Conservation (phyloP, 2,888 invertebrate genomes). For the Ophraella communa region DNA sequence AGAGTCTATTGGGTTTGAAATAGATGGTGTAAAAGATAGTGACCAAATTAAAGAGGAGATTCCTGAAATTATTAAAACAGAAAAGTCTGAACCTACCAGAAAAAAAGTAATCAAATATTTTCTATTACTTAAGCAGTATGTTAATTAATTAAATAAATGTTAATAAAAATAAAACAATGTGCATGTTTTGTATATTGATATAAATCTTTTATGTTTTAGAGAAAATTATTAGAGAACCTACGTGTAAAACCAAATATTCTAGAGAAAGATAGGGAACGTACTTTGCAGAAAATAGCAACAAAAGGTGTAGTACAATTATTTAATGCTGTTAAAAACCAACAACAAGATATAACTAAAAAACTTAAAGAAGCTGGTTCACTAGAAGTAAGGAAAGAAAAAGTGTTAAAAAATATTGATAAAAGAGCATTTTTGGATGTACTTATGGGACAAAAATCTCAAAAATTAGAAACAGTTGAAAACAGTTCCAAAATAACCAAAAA, state of each 20-base stretch:
- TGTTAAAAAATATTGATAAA: constrained; percentile 77
- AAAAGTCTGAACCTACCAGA: constrained; percentile 54
- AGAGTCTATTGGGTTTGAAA: constrained; percentile 68
- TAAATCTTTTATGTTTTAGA: constrained; percentile 60
- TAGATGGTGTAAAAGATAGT: constrained; percentile 65
- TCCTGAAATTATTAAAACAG: constrained; percentile 49
- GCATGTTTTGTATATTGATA: neutral
- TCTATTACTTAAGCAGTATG: no score
- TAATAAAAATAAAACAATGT: neutral
- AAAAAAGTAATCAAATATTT: constrained; percentile 57
- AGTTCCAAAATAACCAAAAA: constrained; percentile 59
- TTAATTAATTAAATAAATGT: constrained; percentile 11
- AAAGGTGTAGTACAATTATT: constrained; percentile 93
- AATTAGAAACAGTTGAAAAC: constrained; percentile 47
- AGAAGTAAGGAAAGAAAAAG: constrained; percentile 79
- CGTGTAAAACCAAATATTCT: constrained; percentile 77
- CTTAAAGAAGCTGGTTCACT: constrained; percentile 75
- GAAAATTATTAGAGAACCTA: constrained; percentile 68
- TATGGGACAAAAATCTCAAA: constrained; percentile 71
- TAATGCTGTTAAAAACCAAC: constrained; percentile 87
- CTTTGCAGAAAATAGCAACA: constrained; percentile 83
- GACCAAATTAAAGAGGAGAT: constrained; percentile 60
- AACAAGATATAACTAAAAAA: constrained; percentile 76
- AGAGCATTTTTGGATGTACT: constrained; percentile 78
- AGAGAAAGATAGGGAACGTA: constrained; percentile 79